Conservation (phyloP, 2,797 vertebrate species). For the Arrhamphus sclerolepis region DNA sequence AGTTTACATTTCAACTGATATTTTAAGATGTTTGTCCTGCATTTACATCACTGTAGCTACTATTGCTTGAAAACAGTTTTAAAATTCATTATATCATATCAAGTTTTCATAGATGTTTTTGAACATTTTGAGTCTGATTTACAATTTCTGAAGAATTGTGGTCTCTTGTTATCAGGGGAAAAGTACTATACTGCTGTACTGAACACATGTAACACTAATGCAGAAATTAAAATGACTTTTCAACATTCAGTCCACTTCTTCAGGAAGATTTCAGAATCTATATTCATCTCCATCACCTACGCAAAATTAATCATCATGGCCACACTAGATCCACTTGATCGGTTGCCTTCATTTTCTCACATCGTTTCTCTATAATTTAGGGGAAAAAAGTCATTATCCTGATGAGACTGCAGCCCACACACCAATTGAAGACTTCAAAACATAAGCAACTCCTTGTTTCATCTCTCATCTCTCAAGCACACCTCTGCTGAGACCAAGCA, state of each 20-base stretch:
- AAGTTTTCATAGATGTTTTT: too few species aligned
- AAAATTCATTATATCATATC: too few species aligned
- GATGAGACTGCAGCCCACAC: slow-evolving; percentile 35
- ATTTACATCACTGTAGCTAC: too few species aligned
- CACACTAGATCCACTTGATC: slow-evolving; percentile 14
- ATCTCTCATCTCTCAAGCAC: slow-evolving; percentile 6
- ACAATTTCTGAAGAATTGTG: too few species aligned
- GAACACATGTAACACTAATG: too few species aligned
- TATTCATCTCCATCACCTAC: slow-evolving; percentile 28
- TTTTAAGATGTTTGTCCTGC: too few species aligned
- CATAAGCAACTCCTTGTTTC: slow-evolving; percentile 7
- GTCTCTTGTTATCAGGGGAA: too few species aligned
- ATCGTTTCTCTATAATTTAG: slow-evolving; percentile 3
- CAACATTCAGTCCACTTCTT: neutral
- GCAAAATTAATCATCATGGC: slow-evolving; percentile 24
- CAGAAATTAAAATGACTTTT: too few species aligned
- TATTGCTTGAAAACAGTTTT: too few species aligned
- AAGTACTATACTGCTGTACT: too few species aligned
- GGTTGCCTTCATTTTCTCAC: slow-evolving; percentile 10
- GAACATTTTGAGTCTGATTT: too few species aligned
- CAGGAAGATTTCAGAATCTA: slow-evolving; percentile 8
- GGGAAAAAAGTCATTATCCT: neutral
- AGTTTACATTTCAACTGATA: too few species aligned
- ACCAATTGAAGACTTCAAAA: slow-evolving; percentile 3
- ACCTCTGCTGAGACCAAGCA: slow-evolving; percentile 22